These are phyloP conservation scores for Ochropleura leucogaster DNA, from an alignment of 2,888 invertebrate species.

Conservation along the genomic window DNA sequence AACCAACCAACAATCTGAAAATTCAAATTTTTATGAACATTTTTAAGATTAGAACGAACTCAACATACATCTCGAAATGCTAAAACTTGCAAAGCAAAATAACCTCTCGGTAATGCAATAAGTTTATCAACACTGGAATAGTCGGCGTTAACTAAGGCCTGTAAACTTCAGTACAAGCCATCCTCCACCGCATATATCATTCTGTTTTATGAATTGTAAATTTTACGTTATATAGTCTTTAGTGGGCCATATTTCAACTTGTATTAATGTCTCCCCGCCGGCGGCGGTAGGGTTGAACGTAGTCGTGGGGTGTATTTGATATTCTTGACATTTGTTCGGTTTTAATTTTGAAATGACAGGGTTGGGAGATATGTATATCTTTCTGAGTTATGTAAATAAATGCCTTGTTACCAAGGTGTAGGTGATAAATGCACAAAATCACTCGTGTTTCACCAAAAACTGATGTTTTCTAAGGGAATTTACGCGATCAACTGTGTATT, in stretches of 20 bases:
- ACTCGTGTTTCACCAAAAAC: no score
- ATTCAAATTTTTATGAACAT: background rate
- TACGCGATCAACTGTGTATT: no score
- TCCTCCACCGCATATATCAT: conserved; percentile 85
- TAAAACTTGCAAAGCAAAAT: conserved; percentile 13
- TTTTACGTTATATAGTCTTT: conserved; percentile 89
- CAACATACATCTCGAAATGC: background rate
- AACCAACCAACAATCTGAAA: background rate
- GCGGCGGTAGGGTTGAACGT: conserved; percentile 78
- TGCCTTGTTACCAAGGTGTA: background rate
- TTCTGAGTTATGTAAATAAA: background rate
- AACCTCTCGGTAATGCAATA: conserved; percentile 38
- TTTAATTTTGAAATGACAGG: conserved; percentile 37
- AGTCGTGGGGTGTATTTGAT: conserved; percentile 57
- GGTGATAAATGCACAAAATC: no score
- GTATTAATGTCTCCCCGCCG: conserved; percentile 82
- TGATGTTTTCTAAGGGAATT: no score
- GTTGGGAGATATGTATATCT: conserved; percentile 2
- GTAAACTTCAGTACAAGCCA: conserved; percentile 72
- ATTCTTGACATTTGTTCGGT: conserved; percentile 50
- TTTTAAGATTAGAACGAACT: background rate
- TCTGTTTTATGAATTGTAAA: conserved; percentile 90
- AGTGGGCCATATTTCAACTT: conserved; percentile 87
- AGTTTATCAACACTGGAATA: conserved; percentile 56
- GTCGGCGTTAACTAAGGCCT: conserved; percentile 61